phyloP scores from a whole-genome alignment of 2,113 vertebrate species.

The Paralichthys olivaceus region DNA sequence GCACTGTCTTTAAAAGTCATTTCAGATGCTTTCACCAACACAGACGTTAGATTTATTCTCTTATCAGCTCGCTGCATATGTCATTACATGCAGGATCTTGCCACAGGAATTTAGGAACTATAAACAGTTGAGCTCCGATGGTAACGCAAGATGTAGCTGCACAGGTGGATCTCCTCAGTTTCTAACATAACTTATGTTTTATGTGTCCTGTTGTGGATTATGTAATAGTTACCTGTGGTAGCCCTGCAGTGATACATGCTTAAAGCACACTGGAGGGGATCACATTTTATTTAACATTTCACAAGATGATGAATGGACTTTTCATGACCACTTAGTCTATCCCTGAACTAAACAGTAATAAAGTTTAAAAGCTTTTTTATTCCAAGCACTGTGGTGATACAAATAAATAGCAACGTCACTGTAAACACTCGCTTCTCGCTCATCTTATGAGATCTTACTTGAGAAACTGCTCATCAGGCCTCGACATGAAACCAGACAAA shows the following conservation, averaged over 20 bases:
- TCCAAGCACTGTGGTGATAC: neutral
- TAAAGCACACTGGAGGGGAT: neutral
- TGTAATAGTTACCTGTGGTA: conserved; percentile 4
- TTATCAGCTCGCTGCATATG: conserved; percentile 64
- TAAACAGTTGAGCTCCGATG: conserved; percentile 17
- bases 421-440: neutral
- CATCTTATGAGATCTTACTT: too few relatives aligned
- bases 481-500: neutral
- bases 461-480: too few relatives aligned
- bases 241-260: neutral
- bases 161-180: conserved; percentile 35
- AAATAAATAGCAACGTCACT: conserved; percentile 23
- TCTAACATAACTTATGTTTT: conserved; percentile 25
- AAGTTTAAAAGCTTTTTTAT: conserved; percentile 30
- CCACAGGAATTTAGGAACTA: conserved; percentile 49
- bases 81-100: conserved; percentile 50
- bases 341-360: conserved; percentile 1
- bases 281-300: conserved; percentile 8
- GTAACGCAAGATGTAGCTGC: conserved; percentile 1
- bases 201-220: neutral
- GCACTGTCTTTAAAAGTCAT: conserved; percentile 12
- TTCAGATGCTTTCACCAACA: conserved; percentile 12
- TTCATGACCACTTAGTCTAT: conserved; percentile 8
- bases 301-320: neutral
- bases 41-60: conserved; percentile 50